Evolutionary conservation across 2,113 vertebrate species (phyloP), one percentile per base, ranked within the genome.

Genomic region (Verasper variegatus): DNA sequence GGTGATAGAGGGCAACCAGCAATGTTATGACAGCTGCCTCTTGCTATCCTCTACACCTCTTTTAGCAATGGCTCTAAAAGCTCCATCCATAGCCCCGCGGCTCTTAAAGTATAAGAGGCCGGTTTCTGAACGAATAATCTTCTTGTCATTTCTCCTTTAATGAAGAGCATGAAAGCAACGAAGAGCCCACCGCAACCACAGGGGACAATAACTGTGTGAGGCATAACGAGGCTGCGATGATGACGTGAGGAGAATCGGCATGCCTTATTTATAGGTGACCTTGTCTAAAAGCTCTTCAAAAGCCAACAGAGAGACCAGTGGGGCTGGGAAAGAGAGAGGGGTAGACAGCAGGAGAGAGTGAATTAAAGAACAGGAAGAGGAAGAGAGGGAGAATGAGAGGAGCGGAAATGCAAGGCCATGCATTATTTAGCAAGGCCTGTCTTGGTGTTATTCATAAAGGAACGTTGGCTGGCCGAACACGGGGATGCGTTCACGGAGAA

Each of bases 251-350:
- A 88, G 87, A 88, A 86, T 90, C 89, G 85, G 87, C 85, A 91
- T 93, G 80, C 66, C 85, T 93, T 93, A 93, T 92, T 93, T 88
- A 93, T 92, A 83, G 85, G 87, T 91, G 90, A 92, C 90, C 92
- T 91, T 90, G 88, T 91, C 88, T 91, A 83, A 92, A 93, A 92
- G 90, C 91, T 88, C 76, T 89, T 80, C 77, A 88, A 70, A 89
- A 15, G 42, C 75, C 72, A 80, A 78, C 78, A 77, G 70, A 86
- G 76, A 84, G 59, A 77, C 67, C 61, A 61, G 57, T 72, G 70
- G 76, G 83, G 57, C 40, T 71, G 71, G 60, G 73, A 68, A 35
- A 54, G 62, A n/a, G 62, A 21, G 59, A 52, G 23, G 55, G 54
- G 45, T 51, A 65, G 55, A 63, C 51, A 67, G 11, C 40, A 49